Base-by-base conservation (phyloP, 2,797 vertebrate genomes). In the Telmatherina bonti region DNA sequence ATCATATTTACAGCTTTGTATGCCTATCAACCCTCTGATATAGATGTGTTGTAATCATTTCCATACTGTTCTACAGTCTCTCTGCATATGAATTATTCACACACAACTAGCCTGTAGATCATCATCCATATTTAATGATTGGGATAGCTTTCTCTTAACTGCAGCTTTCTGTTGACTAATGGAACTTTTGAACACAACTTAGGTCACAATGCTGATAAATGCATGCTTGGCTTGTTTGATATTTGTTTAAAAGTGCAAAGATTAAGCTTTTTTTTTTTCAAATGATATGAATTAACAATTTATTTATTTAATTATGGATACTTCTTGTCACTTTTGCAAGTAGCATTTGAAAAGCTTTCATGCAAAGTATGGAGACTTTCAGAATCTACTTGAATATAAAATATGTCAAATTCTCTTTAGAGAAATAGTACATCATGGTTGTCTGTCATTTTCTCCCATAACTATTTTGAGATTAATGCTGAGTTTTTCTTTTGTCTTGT, bases 71-170 rank as follows among this genome's bases (percentile, higher is more conserved):
- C 56, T 61, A 65, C 82, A 85, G 74, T 80, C 68, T 53, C 54
- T 70, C 62, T 74, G 47, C 45, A 45, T 82, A 89, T 95, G 62
- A 94, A 94, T 94, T 90, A 94, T 94, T 93, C 69, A 94, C 78
- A 59, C 74, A 76, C 75, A 74, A 87, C 84, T 45, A 81, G 76
- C 86, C 91, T 73, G 73, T 90, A 91, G 83, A 85, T 87, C 81
- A 61, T 86, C 91, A 93, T 94, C 80, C 64, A 92, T 95, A 87
- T 93, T 94, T 93, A 89, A 93, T 93, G 81, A 41, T 35, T 53
- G 58, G 74, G 76, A 87, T 89, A 58, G 51, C 72, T 53, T 72
- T 73, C 78, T 85, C 74, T 66, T 74, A 80, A 85, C 81, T 78
- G 73, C 85, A 85, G 77, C 80, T 86, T 81, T 85, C 73, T 83